These are phyloP conservation scores for Psilopogon haemacephalus DNA, from an alignment of 2,113 vertebrate species.

Conservation along the genomic window DNA sequence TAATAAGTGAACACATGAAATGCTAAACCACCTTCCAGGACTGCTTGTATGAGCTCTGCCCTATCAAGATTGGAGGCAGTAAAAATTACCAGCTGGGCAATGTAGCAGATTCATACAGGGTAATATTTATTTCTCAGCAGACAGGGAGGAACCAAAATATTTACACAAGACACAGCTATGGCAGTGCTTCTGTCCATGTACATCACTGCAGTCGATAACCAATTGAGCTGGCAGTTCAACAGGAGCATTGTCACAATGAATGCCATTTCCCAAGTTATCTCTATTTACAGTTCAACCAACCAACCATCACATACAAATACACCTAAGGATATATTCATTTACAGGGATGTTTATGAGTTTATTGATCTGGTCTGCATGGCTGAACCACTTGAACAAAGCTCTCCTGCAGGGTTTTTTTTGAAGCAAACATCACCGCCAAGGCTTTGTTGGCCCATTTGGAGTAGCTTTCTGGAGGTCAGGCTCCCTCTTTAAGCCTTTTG, in stretches of 20 bases:
- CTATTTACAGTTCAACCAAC: neutral
- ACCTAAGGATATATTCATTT: neutral
- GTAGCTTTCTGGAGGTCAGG: neutral
- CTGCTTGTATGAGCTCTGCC: neutral
- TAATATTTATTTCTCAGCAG: constrained; percentile 39
- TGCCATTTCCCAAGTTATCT: neutral
- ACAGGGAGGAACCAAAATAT: neutral
- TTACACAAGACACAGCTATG: neutral
- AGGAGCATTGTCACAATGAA: neutral
- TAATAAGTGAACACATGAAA: neutral
- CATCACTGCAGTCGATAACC: neutral
- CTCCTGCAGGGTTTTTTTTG: neutral
- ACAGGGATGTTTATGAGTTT: neutral
- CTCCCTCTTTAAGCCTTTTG: neutral
- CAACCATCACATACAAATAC: neutral
- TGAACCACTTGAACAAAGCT: neutral
- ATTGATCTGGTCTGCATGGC: neutral
- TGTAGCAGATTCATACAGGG: neutral
- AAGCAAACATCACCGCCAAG: neutral
- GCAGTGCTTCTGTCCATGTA: neutral
- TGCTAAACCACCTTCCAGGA: neutral
- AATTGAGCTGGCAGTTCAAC: neutral
- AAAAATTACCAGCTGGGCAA: neutral
- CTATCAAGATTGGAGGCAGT: neutral
- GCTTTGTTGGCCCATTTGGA: neutral